These are phyloP conservation scores for Telmatherina bonti DNA, from an alignment of 2,797 vertebrate species.

Conservation along the genomic window DNA sequence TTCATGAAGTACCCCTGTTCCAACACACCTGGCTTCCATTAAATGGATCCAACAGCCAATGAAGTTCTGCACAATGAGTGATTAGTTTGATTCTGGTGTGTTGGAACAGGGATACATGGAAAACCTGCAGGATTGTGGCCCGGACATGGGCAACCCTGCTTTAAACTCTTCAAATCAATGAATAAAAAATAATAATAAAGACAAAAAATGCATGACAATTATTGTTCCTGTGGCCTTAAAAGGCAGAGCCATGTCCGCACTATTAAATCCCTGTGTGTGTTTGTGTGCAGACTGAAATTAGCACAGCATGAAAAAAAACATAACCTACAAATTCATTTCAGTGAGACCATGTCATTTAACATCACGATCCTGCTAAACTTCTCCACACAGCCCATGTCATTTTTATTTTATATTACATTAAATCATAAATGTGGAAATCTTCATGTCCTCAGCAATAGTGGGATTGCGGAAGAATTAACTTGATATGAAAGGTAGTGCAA, in stretches of 20 bases:
- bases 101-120: too few species aligned
- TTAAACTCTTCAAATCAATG: slow-evolving; percentile 1
- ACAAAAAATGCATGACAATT: not conserved
- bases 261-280: not conserved
- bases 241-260: not conserved
- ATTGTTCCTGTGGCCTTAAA: slow-evolving; percentile 13
- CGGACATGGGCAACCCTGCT: too few species aligned
- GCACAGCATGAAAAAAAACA: slow-evolving; percentile 3
- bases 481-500: not conserved
- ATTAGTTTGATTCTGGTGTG: too few species aligned
- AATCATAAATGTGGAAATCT: slow-evolving; percentile 12
- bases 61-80: too few species aligned
- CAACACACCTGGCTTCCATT: too few species aligned
- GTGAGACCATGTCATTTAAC: not conserved
- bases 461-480: not conserved
- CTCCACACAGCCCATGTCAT: not conserved
- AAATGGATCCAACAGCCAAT: too few species aligned
- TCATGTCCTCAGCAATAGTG: not conserved
- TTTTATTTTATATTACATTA: not conserved
- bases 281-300: slow-evolving; percentile 4
- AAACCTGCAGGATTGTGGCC: too few species aligned
- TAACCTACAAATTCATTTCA: not conserved
- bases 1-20: too few species aligned
- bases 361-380: not conserved
- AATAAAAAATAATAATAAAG: not conserved